Evolutionary conservation across 2,797 vertebrate species (phyloP), one percentile per base, ranked within the genome.

Genomic region (Brachyrhaphis roseni): DNA sequence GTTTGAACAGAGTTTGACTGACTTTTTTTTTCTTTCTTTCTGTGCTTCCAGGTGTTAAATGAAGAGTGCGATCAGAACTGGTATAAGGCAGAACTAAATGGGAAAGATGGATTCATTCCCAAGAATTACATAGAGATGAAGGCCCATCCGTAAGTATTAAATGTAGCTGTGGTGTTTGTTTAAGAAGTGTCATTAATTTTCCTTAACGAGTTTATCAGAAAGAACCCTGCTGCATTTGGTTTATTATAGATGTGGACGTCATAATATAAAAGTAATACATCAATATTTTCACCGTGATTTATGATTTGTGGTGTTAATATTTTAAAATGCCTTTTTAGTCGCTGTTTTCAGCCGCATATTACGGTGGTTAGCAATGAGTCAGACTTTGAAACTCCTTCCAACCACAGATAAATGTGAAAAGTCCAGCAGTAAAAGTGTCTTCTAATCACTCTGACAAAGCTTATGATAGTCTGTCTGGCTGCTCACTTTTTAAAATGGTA

Each of bases 41-140:
- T 78, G 8, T 76, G 39, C 8, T 82, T 15, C 71, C 10, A 99
- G 98, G 98, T 99, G 95, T 98, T 99, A 96, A 99, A 99, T 93
- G 98, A 99, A 96, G 98, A 99, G 92, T 99, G 97, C 43, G 98
- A 99, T 95, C 98, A 99, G 95, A 99, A 99, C 93, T 99, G 98
- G 98, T 99, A 99, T 95, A 99, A 99, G 91, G 98, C 98, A 87
- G 98, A 99, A 82, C 97, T 99, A 82, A 98, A 98, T 12, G 98
- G 98, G 86, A 99, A 99, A 94, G 98, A 99, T 0, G 98, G 98
- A 92, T 99, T 99, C 95, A 99, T 99, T 88, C 98, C 98, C 90
- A 99, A 99, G 97, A 99, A 99, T 91, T 99, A 99, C 94, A 99
- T 99, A 92, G 98, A 99, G 96, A 99, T 99, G 98, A 99, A 99